Base-by-base conservation (phyloP, 2,888 invertebrate genomes). In the Drosophila fulvimacula region DNA sequence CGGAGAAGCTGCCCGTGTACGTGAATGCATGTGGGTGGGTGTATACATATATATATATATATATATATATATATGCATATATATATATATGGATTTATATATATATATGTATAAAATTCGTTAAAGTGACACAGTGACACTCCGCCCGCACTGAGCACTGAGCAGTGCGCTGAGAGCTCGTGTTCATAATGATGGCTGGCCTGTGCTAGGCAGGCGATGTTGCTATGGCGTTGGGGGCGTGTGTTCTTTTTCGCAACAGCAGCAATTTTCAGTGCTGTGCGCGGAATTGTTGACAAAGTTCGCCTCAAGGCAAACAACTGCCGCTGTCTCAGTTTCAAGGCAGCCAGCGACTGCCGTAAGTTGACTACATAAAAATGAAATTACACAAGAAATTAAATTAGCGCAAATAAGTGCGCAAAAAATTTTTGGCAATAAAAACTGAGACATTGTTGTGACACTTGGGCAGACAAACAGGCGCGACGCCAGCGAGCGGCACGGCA, bases 211-310 rank as follows among this genome's bases (percentile, higher is more conserved):
- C 59, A 42, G 65, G 17, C 41, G 13, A 36, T 7, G 15, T 13
- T 17, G 32, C 30, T 46, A 44, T 34, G 42, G 34, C 32, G 44
- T 52, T 52, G 21, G 64, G 53, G 62, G 42, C 39, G 34, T 67
- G 59, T 73, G 68, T 66, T 64, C 65, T 72, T 71, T 78, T 83
- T 84, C 68, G 83, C 83, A 81, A 77, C 73, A 79, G 72, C 79
- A 81, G 81, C 86, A 73, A 69, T 86, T 80, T 82, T 79, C 87
- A 88, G 79, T 85, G 84, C 68, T 86, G 86, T 80, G 76, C 78
- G 83, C 86, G 88, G 78, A 88, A 82, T 75, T 86, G 85, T 85
- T 85, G 85, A 88, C 87, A 85, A 88, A 85, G 88, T 85, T 88
- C 59, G 81, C 88, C 86, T 86, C 88, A 82, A 85, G 81, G 88